Conservation (phyloP, 2,888 invertebrate genomes). For the Lomographa bimaculata region DNA sequence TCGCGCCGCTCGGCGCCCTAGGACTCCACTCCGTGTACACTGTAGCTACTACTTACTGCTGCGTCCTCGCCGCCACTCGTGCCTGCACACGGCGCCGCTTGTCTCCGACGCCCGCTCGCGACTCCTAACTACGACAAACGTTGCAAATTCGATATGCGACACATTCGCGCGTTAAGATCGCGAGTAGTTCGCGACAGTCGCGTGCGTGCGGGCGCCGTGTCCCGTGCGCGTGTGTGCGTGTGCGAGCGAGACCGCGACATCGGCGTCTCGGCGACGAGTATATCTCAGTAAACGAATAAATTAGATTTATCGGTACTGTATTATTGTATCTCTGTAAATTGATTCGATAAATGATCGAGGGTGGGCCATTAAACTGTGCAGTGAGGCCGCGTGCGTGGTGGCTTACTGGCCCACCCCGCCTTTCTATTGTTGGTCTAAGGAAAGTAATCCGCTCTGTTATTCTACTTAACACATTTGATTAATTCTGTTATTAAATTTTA, state of each 20-base stretch:
- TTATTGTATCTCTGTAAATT: constrained; percentile 77
- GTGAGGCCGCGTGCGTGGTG: not conserved
- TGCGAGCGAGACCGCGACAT: too few species aligned
- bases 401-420: constrained; percentile 4
- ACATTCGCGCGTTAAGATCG: too few species aligned
- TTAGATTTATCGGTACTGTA: constrained; percentile 80
- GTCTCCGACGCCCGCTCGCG: too few species aligned
- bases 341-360: constrained; percentile 74
- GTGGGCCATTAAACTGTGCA: not conserved
- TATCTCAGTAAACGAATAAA: constrained; percentile 74
- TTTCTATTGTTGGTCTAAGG: constrained; percentile 80
- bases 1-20: constrained; percentile 25
- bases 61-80: too few species aligned
- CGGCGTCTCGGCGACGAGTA: not conserved
- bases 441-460: constrained; percentile 78
- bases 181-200: too few species aligned
- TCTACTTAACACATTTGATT: constrained; percentile 77
- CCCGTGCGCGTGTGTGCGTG: too few species aligned
- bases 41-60: too few species aligned
- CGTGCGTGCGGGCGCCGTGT: too few species aligned
- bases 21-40: constrained; percentile 57
- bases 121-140: too few species aligned
- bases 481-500: constrained; percentile 84
- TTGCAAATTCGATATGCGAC: too few species aligned
- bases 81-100: too few species aligned